phyloP scores from a whole-genome alignment of 2,113 vertebrate genomes.

The Himantopus leucocephalus region DNA sequence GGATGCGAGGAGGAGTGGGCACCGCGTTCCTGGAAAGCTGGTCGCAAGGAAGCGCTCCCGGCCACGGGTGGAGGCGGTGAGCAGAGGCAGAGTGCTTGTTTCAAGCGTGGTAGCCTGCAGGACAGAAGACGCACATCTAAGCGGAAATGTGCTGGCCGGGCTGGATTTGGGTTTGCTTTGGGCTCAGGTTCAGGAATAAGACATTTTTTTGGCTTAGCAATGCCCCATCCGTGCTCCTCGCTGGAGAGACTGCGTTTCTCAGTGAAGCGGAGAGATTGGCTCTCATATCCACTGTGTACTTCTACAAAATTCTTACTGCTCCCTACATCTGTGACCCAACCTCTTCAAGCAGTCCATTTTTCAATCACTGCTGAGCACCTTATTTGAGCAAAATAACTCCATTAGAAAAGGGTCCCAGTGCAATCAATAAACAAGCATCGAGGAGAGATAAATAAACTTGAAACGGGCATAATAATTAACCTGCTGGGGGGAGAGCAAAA shows the following conservation, averaged over 20 bases:
- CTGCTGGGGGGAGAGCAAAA: conserved; percentile 18
- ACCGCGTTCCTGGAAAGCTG: conserved; percentile 28
- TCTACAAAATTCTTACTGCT: conserved; percentile 36
- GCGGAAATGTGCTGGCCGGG: fast-evolving
- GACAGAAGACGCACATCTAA: background rate
- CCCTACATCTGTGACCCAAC: conserved; percentile 5
- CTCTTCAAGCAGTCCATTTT: conserved; percentile 20
- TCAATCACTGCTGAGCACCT: conserved; percentile 34
- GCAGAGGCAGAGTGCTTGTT: background rate
- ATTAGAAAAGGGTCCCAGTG: conserved; percentile 66
- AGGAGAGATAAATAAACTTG: conserved; percentile 66
- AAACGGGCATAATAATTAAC: conserved; percentile 62
- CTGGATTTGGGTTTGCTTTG: background rate
- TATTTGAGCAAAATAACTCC: conserved; percentile 77
- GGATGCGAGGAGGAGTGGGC: background rate
- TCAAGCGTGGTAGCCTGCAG: fast-evolving
- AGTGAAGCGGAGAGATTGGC: background rate
- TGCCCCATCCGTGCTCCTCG: background rate
- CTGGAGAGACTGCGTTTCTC: background rate
- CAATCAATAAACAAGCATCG: conserved; percentile 74
- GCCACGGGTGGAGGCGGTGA: fast-evolving
- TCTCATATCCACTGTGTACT: background rate
- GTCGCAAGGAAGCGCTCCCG: fast-evolving
- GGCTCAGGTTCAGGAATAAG: background rate
- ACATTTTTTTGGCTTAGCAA: background rate